Percentiles rank a stretch among this genome's conserved stretches.
phyloP scores from a whole-genome alignment of 2,113 vertebrate genomes.

The Bostrychus sinensis region DNA sequence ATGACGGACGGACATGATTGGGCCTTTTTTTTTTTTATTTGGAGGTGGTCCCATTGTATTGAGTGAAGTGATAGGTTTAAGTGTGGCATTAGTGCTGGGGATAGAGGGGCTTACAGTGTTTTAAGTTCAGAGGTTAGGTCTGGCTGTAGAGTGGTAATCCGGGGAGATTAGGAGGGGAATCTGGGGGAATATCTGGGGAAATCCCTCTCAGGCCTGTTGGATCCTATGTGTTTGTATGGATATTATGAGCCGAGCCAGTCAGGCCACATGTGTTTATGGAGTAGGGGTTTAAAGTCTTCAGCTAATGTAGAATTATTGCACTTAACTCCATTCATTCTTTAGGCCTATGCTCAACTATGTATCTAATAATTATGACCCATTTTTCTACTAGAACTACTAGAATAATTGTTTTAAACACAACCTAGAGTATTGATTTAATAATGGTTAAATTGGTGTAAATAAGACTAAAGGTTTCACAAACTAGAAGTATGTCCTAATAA shows the following conservation, averaged over 20 bases:
- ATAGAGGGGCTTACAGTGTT: constrained; percentile 67
- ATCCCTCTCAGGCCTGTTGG: constrained; percentile 58
- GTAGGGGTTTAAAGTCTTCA: constrained; percentile 39
- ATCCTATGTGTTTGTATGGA: constrained; percentile 59
- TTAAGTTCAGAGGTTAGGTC: constrained; percentile 68
- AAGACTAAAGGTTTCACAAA: no score
- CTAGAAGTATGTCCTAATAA: no score
- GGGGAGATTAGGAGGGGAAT: constrained; percentile 62
- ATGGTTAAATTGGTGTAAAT: no score
- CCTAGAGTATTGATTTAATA: no score
- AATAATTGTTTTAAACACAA: no score
- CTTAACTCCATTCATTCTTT: no score
- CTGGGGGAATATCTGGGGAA: constrained; percentile 71
- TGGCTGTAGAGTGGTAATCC: constrained; percentile 69
- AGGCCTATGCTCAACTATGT: no score
- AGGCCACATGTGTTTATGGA: constrained; percentile 56
- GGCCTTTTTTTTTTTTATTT: constrained; percentile 46
- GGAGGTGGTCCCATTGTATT: constrained; percentile 48
- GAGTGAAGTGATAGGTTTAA: constrained; percentile 56
- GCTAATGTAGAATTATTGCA: constrained; percentile 1
- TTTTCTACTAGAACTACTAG: no score
- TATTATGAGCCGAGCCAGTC: constrained; percentile 27
- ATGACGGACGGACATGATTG: constrained; percentile 22
- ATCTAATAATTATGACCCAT: no score
- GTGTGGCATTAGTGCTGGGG: constrained; percentile 58